A percentile compares a stretch with the other conserved stretches of the same genome.
phyloP scores from a whole-genome alignment of 2,888 invertebrate species.

The Priocnemis perturbator region DNA sequence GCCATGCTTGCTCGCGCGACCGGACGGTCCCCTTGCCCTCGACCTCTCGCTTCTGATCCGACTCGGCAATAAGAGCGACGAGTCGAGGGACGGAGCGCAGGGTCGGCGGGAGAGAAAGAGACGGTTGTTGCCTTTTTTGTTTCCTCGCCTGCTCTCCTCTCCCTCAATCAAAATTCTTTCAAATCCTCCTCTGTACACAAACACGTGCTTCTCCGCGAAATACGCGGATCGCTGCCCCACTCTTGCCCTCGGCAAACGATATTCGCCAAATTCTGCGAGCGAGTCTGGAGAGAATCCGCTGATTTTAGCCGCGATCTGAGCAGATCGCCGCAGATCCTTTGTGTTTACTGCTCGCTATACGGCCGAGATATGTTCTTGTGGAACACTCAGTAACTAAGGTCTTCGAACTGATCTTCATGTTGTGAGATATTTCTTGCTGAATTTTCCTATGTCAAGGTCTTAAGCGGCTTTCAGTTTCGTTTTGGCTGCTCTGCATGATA shows the following conservation, averaged over 20 bases:
- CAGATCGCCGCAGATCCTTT: too few species aligned
- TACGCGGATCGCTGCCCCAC: not conserved
- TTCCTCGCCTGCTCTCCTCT: not conserved
- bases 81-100: slow-evolving; percentile 17
- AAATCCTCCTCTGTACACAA: not conserved
- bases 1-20: slow-evolving; percentile 63
- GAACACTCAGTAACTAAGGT: too few species aligned
- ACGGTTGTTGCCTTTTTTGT: slow-evolving; percentile 28
- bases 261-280: too few species aligned
- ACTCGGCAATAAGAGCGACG: slow-evolving; percentile 29
- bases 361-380: not conserved
- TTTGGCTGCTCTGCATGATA: too few species aligned
- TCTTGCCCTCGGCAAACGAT: too few species aligned
- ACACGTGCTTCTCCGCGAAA: slow-evolving; percentile 25
- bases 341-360: slow-evolving; percentile 11
- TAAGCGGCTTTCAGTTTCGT: too few species aligned
- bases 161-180: slow-evolving; percentile 12
- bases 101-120: not conserved
- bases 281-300: slow-evolving; percentile 13
- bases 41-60: slow-evolving; percentile 40
- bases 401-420: too few species aligned
- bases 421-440: too few species aligned
- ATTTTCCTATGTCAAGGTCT: too few species aligned
- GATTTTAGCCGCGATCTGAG: slow-evolving; percentile 19
- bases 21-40: slow-evolving; percentile 53